Percentiles rank a stretch among this genome's conserved stretches.
phyloP scores from a whole-genome alignment of 2,797 vertebrate species.

The Oreortyx pictus region DNA sequence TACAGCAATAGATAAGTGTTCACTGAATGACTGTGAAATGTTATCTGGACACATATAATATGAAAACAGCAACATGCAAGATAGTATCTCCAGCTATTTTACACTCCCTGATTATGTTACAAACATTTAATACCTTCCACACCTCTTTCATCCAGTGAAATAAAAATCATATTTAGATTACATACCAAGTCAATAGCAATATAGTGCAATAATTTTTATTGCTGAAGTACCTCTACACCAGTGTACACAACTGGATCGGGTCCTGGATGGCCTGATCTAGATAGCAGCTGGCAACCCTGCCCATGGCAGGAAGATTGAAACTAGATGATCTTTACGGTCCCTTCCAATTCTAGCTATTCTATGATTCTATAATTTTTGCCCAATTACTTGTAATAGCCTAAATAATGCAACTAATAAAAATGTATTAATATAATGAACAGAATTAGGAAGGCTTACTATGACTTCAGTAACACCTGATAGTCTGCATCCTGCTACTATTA shows the following conservation, averaged over 20 bases:
- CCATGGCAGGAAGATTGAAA: neutral
- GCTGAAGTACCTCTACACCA: no score
- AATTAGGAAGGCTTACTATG: neutral
- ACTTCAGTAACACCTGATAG: neutral
- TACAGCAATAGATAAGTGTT: neutral
- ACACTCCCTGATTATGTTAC: neutral
- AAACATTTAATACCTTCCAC: neutral
- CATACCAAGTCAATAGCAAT: neutral
- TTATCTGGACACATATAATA: neutral
- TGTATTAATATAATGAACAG: neutral
- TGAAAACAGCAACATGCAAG: neutral
- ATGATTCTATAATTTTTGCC: neutral
- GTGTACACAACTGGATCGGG: neutral
- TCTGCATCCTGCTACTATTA: neutral
- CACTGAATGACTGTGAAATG: fast-evolving
- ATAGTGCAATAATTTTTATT: neutral
- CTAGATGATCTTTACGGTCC: neutral
- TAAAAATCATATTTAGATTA: neutral
- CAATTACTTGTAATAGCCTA: neutral
- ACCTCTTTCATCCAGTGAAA: neutral
- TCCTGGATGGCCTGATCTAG: neutral
- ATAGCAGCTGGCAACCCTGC: neutral
- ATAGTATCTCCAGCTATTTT: neutral
- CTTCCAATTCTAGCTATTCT: neutral
- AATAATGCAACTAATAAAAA: neutral